These are phyloP conservation scores for Dromiciops gliroides DNA, from an alignment of 2,113 vertebrate species.

Conservation along the genomic window DNA sequence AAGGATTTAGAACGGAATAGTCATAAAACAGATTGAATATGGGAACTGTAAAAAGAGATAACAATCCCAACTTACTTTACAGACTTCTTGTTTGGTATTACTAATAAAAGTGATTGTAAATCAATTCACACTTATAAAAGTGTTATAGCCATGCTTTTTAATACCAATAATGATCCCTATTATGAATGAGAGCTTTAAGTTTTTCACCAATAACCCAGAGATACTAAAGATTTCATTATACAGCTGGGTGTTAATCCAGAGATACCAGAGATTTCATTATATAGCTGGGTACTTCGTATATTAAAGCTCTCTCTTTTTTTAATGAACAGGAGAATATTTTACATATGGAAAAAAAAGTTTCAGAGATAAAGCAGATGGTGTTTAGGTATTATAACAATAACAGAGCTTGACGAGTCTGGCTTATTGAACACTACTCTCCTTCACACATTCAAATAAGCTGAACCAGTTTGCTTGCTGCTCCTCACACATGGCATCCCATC, in stretches of 20 bases:
- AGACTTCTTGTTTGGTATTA: not conserved
- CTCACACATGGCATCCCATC: not conserved
- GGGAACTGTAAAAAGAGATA: constrained; percentile 45
- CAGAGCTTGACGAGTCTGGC: not conserved
- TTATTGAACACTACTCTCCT: not conserved
- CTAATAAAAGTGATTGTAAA: constrained; percentile 35
- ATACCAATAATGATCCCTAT: constrained; percentile 1
- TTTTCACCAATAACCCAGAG: not conserved
- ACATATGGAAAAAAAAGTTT: not conserved
- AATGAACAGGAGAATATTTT: not conserved
- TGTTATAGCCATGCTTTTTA: not conserved
- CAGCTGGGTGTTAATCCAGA: not conserved
- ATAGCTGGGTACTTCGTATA: not conserved
- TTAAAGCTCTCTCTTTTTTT: constrained; percentile 8
- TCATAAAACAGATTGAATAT: constrained; percentile 41
- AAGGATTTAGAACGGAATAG: not conserved
- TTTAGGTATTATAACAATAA: not conserved
- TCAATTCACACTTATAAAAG: not conserved
- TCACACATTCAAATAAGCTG: not conserved
- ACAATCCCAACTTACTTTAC: constrained; percentile 21
- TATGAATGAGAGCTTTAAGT: not conserved
- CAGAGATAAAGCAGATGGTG: not conserved
- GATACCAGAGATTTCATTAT: not conserved
- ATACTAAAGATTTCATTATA: not conserved
- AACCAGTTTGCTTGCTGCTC: not conserved